Evolutionary conservation across 2,888 invertebrate genomes (phyloP).

Genomic region (Lamellibrachia columna): DNA sequence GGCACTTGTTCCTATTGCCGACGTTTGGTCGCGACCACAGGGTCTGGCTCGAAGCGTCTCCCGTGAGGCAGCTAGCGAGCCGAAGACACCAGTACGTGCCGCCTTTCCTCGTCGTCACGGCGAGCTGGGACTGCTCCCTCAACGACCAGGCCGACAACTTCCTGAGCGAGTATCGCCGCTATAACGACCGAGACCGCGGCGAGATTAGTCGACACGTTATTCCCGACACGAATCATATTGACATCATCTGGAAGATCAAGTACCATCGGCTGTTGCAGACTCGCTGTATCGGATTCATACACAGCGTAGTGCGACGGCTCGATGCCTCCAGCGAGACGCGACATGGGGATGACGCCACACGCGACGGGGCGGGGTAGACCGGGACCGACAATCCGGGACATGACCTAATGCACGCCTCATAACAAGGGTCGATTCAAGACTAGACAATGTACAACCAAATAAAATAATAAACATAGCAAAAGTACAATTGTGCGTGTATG

Average conservation of each 20-base stretch:
- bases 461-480: not conserved
- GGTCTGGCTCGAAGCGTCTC: conserved; percentile 42
- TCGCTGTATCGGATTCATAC: conserved; percentile 13
- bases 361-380: not conserved
- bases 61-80: conserved; percentile 25
- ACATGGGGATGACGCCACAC: not conserved
- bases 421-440: not conserved
- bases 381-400: not conserved
- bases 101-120: conserved; percentile 18
- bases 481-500: not conserved
- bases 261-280: not conserved
- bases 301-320: not conserved
- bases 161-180: not conserved
- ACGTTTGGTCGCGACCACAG: conserved; percentile 42
- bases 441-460: not conserved
- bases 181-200: not conserved
- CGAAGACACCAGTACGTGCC: not conserved
- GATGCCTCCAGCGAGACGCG: not conserved
- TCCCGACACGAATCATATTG: conserved; percentile 20
- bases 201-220: conserved; percentile 19
- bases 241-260: not conserved
- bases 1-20: conserved; percentile 45
- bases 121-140: conserved; percentile 6
- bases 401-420: not conserved
- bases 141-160: conserved; percentile 20